Percentiles rank a stretch among this genome's conserved stretches.
phyloP scores from a whole-genome alignment of 2,888 invertebrate species.

The Emesis furor region DNA sequence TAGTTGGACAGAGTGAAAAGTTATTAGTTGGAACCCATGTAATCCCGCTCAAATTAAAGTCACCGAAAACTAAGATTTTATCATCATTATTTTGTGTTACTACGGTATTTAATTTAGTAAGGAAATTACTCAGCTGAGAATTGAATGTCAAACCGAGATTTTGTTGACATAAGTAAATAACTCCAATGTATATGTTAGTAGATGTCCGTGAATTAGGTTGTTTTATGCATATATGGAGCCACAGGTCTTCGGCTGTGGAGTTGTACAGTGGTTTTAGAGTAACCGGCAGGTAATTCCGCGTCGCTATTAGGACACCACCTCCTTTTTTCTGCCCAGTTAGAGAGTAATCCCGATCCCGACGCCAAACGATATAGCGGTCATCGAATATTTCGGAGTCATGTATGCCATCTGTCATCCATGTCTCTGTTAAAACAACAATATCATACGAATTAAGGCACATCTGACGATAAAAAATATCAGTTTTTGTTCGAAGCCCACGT shows the following conservation, averaged over 20 bases:
- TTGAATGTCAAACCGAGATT: not conserved
- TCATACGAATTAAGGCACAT: not conserved
- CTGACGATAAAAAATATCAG: constrained; percentile 9
- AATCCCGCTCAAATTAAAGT: not conserved
- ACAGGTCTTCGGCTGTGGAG: not conserved
- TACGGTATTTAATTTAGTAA: not conserved
- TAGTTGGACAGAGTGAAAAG: not conserved
- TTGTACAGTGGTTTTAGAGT: not conserved
- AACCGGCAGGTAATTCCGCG: not conserved
- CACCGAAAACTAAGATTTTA: not conserved
- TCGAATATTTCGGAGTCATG: not conserved
- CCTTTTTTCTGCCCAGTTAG: not conserved
- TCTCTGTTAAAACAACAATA: constrained; percentile 1
- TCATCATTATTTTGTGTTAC: not conserved
- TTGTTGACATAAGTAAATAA: not conserved
- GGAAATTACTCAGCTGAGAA: not conserved
- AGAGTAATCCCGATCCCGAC: not conserved
- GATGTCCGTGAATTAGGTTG: not conserved
- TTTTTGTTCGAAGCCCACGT: constrained; percentile 9
- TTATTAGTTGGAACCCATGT: not conserved
- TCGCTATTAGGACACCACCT: not conserved
- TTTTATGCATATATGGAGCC: not conserved
- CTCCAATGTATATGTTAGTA: not conserved
- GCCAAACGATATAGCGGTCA: constrained; percentile 11
- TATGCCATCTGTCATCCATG: constrained; percentile 19